Conservation (phyloP, 2,113 vertebrate genomes). For the Python bivittatus region DNA sequence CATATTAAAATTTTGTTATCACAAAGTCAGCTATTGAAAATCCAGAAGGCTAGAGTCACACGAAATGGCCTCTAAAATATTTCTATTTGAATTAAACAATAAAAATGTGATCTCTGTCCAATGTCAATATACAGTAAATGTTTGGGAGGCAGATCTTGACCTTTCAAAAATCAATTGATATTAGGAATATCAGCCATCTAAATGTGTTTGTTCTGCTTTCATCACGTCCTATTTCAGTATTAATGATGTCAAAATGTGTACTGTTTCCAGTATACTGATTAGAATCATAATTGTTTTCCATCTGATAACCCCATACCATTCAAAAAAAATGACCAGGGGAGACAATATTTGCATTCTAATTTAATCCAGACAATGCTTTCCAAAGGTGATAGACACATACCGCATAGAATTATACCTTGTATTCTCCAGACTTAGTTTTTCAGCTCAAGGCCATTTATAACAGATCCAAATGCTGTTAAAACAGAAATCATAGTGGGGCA, state of each 20-base stretch:
- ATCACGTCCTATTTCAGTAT: not conserved
- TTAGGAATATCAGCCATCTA: not conserved
- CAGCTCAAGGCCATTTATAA: conserved; percentile 27
- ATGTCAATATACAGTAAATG: not conserved
- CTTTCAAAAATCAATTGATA: not conserved
- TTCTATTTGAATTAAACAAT: not conserved
- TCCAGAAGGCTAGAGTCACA: not conserved
- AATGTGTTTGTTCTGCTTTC: not conserved
- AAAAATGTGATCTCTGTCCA: not conserved
- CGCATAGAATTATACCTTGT: not conserved
- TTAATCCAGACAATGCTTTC: not conserved
- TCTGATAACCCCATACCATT: not conserved
- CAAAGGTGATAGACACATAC: not conserved
- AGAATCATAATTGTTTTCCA: conserved; percentile 2
- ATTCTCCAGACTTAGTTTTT: conserved; percentile 11
- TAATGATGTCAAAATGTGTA: conserved; percentile 10
- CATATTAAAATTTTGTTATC: not conserved
- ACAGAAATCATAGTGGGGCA: conserved; percentile 48
- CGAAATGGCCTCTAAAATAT: not conserved
- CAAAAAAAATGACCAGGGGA: conserved; percentile 6
- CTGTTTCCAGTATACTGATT: not conserved
- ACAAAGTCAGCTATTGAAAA: conserved; percentile 2
- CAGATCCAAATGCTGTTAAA: conserved; percentile 55
- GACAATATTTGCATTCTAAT: not conserved
- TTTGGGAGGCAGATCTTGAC: not conserved